Conservation (phyloP, 2,888 invertebrate genomes). For the Dasypogon diadema region DNA sequence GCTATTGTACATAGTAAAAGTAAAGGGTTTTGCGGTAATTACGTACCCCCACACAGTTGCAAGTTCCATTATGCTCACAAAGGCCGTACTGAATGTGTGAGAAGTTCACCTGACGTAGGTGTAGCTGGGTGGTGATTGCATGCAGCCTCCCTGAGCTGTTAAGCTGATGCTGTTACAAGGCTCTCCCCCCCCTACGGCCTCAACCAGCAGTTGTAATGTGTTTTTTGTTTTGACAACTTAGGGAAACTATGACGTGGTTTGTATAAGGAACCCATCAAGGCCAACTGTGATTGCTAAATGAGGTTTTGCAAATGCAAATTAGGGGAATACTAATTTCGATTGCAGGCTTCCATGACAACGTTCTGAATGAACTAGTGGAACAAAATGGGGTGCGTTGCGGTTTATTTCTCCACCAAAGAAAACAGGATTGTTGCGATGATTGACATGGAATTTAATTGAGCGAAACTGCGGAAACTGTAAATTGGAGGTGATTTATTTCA, state of each 20-base stretch:
- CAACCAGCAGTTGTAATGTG: too few species aligned
- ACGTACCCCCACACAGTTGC: neutral
- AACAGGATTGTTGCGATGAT: neutral
- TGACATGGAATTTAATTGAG: neutral
- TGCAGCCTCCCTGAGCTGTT: neutral
- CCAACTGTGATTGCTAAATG: conserved; percentile 6
- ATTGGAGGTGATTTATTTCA: neutral
- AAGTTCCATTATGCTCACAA: neutral
- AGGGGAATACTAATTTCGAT: conserved; percentile 15
- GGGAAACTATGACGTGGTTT: neutral
- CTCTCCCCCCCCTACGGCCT: too few species aligned
- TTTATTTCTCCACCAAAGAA: neutral
- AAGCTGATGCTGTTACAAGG: too few species aligned
- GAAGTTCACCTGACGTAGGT: neutral
- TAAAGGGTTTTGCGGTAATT: conserved; percentile 38
- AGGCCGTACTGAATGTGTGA: neutral
- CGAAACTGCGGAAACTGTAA: neutral
- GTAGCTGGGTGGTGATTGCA: neutral
- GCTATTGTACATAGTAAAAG: neutral
- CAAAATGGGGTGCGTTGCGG: neutral
- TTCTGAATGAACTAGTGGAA: neutral
- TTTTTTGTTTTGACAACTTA: conserved; percentile 1
- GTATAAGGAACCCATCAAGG: conserved; percentile 12
- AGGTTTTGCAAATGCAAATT: neutral
- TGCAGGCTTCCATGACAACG: neutral